Base-by-base conservation (phyloP, 2,113 vertebrate species). In the Oncorhynchus clarkii region DNA sequence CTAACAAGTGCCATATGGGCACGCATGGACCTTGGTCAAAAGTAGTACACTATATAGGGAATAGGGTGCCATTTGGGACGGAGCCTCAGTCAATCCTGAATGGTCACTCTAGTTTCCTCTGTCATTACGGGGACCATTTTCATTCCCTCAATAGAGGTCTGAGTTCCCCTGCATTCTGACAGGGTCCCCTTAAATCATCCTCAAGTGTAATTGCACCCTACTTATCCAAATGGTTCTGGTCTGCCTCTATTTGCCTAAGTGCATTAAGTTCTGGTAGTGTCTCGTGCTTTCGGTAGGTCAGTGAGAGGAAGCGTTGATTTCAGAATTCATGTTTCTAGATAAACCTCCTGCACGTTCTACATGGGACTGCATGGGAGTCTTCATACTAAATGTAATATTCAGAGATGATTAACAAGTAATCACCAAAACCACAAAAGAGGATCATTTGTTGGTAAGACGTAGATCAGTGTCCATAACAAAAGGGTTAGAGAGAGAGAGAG, bases 81-180 rank as follows among this genome's bases (percentile, higher is more conserved):
- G 8, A 11, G 9, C 8, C 39, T 45, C 39, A 45, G 39, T 45
- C 39, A 45, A 45, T 45, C 8, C 39, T 45, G 39, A 90, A 88
- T 88, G 91, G 88, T 75, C 79, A 85, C 80, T 26, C 70, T 79
- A 84, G 82, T 90, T 84, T 78, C 89, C 86, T 81, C 39, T 45
- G 39, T 88, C 85, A 92, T 93, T 92, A 93, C 84, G 77, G 62
- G 70, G 89, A 76, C 89, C 92, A 91, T 93, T 93, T 93, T 89
- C 86, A 92, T 92, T 90, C 91, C 88, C 87, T 88, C 89, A 80
- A 86, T 78, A 84, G 86, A 87, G 92, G 89, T 89, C 87, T 45
- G 69, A 85, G 82, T 87, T 84, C 78, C 82, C 87, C 76, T 79
- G 86, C 86, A 76, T 78, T 51, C 51, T 90, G 91, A 92, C 88